These are phyloP conservation scores for Phylloscopus whistleri DNA, from an alignment of 2,113 vertebrate species.

Conservation along the genomic window DNA sequence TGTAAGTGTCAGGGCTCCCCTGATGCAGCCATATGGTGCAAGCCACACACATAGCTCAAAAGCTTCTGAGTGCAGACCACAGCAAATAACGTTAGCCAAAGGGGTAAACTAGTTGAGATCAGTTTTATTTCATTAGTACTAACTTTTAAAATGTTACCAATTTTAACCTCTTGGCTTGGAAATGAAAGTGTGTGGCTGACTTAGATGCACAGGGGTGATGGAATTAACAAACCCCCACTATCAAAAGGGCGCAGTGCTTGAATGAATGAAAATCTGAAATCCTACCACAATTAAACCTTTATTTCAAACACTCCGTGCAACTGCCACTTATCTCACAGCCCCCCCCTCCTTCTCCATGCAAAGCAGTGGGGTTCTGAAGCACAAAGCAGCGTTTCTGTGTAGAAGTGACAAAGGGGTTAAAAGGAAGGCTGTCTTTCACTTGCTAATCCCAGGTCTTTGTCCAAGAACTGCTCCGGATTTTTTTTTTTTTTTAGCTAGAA, in stretches of 20 bases:
- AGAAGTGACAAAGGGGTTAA: constrained; percentile 25
- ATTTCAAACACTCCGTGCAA: background rate
- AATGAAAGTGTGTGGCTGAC: background rate
- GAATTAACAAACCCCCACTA: background rate
- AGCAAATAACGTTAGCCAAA: background rate
- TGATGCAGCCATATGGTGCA: background rate
- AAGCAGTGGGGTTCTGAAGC: background rate
- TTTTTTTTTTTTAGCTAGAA: constrained; percentile 27
- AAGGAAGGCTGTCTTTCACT: constrained; percentile 23
- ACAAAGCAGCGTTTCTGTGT: background rate
- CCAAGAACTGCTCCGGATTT: background rate
- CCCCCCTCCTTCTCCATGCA: background rate
- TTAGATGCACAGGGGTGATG: background rate
- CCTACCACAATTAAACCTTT: background rate
- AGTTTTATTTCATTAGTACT: background rate
- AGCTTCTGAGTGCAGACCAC: background rate
- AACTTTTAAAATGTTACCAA: background rate
- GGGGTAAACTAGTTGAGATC: background rate
- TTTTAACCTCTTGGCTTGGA: background rate
- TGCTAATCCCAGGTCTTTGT: constrained; percentile 41
- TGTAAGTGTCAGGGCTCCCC: background rate
- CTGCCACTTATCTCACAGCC: background rate
- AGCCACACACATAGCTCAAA: background rate
- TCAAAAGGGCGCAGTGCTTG: background rate
- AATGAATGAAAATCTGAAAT: constrained; percentile 14